Base-by-base conservation (phyloP, 2,113 vertebrate species). In the Indicator maculatus region DNA sequence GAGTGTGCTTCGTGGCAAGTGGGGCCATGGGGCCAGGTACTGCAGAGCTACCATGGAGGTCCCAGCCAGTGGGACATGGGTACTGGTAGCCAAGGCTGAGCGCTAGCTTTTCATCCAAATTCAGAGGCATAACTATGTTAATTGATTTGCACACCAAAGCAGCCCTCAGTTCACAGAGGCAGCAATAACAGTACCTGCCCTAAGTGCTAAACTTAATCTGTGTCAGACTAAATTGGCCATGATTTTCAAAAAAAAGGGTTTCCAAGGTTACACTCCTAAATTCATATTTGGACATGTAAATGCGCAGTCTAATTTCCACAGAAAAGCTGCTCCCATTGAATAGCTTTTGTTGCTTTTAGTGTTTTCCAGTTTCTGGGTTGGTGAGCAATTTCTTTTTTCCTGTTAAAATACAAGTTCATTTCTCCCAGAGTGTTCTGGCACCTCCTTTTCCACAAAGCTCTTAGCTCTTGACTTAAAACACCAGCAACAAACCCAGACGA, bases 1-100 rank as follows among this genome's bases (percentile, higher is more conserved):
- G 99, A 99, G 88, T 99, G 99, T 96, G 99, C 99, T 12, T 98
- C 99, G 47, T 99, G 99, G 99, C 99, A 99, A 98, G 98, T 99
- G 27, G 99, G 99, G 86, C 98, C 98, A 1, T 99, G 99, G 99
- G 99, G 99, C 93, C 99, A 99, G 98, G 99, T 99, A 98, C 86
- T 23, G 39, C 45, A 96, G 97, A 84, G 84, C 82, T 12, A 27
- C 90, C 52, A 28, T 26, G 55, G 93, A 55, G 56, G 83, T 94
- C 56, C 70, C 5, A 16, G 67, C 74, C 24, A 5, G 55, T 27
- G 81, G 75, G 31, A 65, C 28, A 24, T 39, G 50, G 58, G 66
- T 47, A 19, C 55, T 47, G 63, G 74, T 64, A 74, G n/a, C 65
- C 12, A 6, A n/a, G 56, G 24, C 63, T 89, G 90, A 71, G 72